These are phyloP conservation scores for Argyresthia albistria DNA, from an alignment of 2,888 invertebrate species.

Conservation along the genomic window DNA sequence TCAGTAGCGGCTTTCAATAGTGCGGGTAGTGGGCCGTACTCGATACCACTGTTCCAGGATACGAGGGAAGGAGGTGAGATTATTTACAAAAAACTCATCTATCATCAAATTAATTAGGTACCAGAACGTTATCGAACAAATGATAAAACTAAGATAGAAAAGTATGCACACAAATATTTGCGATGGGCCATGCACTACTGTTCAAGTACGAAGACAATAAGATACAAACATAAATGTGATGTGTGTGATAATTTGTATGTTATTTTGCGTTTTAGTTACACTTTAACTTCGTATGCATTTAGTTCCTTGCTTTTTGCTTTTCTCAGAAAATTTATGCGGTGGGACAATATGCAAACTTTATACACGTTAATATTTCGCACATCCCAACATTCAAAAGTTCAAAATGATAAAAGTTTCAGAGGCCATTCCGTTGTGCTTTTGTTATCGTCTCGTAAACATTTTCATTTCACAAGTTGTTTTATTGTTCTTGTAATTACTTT, in stretches of 20 bases:
- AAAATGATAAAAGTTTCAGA: slow-evolving; percentile 3
- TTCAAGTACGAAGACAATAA: too few relatives aligned
- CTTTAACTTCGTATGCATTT: too few relatives aligned
- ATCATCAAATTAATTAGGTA: too few relatives aligned
- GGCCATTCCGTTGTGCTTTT: background rate
- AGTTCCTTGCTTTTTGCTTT: too few relatives aligned
- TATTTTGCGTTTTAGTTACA: background rate
- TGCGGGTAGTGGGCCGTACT: slow-evolving; percentile 86
- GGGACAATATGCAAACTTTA: background rate
- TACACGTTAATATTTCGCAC: background rate
- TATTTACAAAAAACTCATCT: too few relatives aligned
- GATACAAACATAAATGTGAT: too few relatives aligned
- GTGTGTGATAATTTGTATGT: too few relatives aligned
- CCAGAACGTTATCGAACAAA: too few relatives aligned
- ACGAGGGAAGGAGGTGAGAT: slow-evolving; percentile 87
- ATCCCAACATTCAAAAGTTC: slow-evolving; percentile 1
- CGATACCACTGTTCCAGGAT: slow-evolving; percentile 82
- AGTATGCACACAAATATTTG: too few relatives aligned
- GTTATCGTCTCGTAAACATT: slow-evolving; percentile 17
- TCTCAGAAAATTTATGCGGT: too few relatives aligned
- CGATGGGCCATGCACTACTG: too few relatives aligned
- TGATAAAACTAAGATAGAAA: too few relatives aligned
- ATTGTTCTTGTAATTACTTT: slow-evolving; percentile 28
- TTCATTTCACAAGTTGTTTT: slow-evolving; percentile 17
- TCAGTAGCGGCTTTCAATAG: slow-evolving; percentile 88